Base-by-base conservation (phyloP, 2,113 vertebrate species). In the Microcebus lehilahytsara region DNA sequence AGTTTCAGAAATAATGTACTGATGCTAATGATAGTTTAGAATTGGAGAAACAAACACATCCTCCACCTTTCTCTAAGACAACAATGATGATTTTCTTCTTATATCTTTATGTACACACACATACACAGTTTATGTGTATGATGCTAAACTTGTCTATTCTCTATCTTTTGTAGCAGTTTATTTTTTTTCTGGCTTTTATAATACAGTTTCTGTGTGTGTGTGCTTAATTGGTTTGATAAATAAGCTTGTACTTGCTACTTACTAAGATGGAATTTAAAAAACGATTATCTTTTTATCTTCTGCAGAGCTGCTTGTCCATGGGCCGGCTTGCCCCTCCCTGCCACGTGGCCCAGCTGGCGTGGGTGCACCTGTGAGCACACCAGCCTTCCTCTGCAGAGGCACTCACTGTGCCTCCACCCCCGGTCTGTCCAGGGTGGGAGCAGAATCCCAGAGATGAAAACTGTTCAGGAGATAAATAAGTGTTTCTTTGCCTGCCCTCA, bases 181-280 rank as follows among this genome's bases (percentile, higher is more conserved):
- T 14, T 58, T 67, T 46, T 46, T 51, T 40, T 19, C 72, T 53
- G 60, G 32, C 25, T 66, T 79, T 69, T 23, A 37, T 30, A 53
- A 0, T 51, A 37, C n/a, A 62, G 0, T 51, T 14, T 71, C 1
- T 64, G 30, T 71, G 2, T 13, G 22, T 17, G 0, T 37, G 16
- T 34, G 22, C 72, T 46, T 37, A 46, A 5, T 72, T 46, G 30
- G 22, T 71, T 93, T 85, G n/a, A 22, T 85, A 72, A 34, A 37
- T 53, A 42, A 66, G 9, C 42, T 83, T 67, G 17, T 49, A 12
- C 23, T 69, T 64, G 17, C 34, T 88, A 8, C 37, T 34, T 94
- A n/a, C 40, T n/a, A 23, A 56, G 79, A n/a, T n/a, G 27, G 51
- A 34, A 87, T 88, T 92, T 13, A 64, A n/a, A 80, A 58, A 32